Conservation (phyloP, 2,888 invertebrate genomes). For the Leptogaster cylindrica region DNA sequence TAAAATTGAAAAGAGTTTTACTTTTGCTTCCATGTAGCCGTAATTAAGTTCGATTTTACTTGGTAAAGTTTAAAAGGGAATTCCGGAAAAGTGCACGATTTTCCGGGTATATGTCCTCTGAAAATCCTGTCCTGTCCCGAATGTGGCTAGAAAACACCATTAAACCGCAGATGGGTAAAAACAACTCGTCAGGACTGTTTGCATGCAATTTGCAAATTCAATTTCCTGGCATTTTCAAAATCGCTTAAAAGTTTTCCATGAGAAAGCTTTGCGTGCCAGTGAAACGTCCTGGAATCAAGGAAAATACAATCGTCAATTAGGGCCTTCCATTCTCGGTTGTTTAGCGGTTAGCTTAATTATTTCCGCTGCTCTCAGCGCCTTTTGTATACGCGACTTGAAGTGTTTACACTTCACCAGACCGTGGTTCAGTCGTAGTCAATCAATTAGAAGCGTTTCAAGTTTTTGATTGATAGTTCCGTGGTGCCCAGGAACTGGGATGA, state of each 20-base stretch:
- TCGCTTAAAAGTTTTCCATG: slow-evolving; percentile 17
- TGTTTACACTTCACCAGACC: slow-evolving; percentile 36
- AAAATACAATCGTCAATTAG: slow-evolving; percentile 8
- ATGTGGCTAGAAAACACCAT: neutral
- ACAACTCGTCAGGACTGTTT: neutral
- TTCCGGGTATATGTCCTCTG: neutral
- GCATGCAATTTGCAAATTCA: slow-evolving; percentile 36
- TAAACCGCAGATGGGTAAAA: neutral
- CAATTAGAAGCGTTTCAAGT: slow-evolving; percentile 31
- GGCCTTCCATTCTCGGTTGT: slow-evolving; percentile 15
- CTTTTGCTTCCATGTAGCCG: too few relatives aligned
- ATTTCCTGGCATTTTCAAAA: slow-evolving; percentile 21
- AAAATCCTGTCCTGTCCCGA: neutral
- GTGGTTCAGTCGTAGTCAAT: slow-evolving; percentile 37
- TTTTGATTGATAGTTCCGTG: slow-evolving; percentile 26
- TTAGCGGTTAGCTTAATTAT: slow-evolving; percentile 34
- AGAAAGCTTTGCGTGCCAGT: slow-evolving; percentile 15
- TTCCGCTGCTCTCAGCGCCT: slow-evolving; percentile 24
- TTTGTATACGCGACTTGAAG: slow-evolving; percentile 21
- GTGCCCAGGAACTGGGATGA: neutral
- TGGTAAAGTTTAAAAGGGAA: too few relatives aligned
- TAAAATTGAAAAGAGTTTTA: too few relatives aligned
- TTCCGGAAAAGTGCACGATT: neutral
- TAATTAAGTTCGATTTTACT: too few relatives aligned
- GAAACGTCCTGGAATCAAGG: neutral